Conservation (phyloP, 2,797 vertebrate genomes). For the Prionace glauca region DNA sequence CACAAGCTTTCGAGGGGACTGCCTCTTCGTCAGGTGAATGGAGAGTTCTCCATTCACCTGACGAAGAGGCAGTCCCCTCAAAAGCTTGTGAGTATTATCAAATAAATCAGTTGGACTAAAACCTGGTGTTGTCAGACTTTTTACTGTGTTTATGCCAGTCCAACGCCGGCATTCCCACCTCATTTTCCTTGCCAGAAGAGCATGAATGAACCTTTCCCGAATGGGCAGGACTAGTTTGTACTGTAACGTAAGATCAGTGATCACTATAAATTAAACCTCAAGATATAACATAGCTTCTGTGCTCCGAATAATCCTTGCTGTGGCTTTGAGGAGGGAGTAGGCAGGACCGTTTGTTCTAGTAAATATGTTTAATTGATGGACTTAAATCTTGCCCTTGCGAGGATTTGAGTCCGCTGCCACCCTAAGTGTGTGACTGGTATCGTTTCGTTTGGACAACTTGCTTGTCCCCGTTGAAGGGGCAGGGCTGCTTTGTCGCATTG, state of each 20-base stretch:
- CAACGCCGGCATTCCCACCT: no score
- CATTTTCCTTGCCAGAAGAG: not conserved
- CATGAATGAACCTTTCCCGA: not conserved
- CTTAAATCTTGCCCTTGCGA: not conserved
- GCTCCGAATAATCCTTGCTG: not conserved
- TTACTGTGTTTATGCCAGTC: no score
- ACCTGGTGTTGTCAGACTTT: no score
- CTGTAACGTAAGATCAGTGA: not conserved
- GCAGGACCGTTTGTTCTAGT: not conserved
- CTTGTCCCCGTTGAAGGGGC: not conserved
- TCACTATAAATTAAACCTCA: not conserved
- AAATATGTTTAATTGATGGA: not conserved
- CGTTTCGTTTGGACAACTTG: not conserved
- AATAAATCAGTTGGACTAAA: no score
- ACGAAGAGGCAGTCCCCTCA: no score
- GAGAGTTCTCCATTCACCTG: no score
- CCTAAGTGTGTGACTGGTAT: not conserved
- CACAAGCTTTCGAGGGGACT: no score
- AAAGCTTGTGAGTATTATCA: no score
- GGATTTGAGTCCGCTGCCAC: not conserved
- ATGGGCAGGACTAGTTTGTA: not conserved
- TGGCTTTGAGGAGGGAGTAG: not conserved
- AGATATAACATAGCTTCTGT: not conserved
- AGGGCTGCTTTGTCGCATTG: conserved; percentile 30
- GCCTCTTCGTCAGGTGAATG: no score